Conservation (phyloP, 1,140 invertebrate species). For the Portunus trituberculatus region DNA sequence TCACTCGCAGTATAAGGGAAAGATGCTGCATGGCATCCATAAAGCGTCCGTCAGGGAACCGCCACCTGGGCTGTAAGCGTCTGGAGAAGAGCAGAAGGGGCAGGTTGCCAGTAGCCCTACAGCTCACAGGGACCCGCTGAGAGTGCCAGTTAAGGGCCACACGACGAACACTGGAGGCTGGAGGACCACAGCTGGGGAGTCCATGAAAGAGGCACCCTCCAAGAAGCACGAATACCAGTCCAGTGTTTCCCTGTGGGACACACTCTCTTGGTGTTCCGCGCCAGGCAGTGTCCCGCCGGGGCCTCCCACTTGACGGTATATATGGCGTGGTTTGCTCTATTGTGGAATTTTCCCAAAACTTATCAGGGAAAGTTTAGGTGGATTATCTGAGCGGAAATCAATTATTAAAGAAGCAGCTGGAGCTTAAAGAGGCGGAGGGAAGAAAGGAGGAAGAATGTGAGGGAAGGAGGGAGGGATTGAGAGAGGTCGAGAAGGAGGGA, state of each 20-base stretch:
- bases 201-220: neutral
- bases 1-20: neutral
- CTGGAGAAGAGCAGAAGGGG: neutral
- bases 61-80: neutral
- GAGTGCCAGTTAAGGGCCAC: neutral
- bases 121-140: neutral
- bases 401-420: neutral
- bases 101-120: neutral
- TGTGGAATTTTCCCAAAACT: neutral
- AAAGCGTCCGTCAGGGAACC: neutral
- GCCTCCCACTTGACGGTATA: neutral
- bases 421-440: neutral
- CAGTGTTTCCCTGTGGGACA: neutral
- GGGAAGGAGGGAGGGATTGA: too few species aligned
- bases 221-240: neutral
- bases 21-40: neutral
- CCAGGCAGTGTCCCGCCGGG: neutral
- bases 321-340: neutral
- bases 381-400: slow-evolving; percentile 10
- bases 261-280: neutral
- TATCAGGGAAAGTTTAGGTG: neutral
- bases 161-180: neutral
- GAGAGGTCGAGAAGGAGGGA: too few species aligned
- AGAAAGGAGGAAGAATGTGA: neutral
- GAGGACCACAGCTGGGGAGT: neutral